Conservation (phyloP, 2,113 vertebrate species). For the Monopterus albus region DNA sequence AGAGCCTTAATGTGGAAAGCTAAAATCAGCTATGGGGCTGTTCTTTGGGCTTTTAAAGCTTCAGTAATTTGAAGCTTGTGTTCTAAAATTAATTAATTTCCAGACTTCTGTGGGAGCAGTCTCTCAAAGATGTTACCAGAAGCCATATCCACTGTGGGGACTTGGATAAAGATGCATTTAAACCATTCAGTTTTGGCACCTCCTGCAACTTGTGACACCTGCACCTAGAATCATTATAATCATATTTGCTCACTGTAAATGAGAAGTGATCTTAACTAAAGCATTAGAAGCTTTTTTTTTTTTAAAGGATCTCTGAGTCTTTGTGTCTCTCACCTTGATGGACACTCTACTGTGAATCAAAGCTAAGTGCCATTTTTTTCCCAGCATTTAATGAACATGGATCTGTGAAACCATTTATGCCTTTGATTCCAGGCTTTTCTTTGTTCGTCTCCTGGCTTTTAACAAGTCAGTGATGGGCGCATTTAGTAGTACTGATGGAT, state of each 20-base stretch:
- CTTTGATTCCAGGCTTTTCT: conserved; percentile 35
- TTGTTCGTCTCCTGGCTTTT: conserved; percentile 5
- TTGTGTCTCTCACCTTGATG: conserved; percentile 32
- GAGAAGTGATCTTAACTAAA: conserved; percentile 18
- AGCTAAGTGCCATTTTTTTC: conserved; percentile 53
- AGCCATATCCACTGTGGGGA: not conserved
- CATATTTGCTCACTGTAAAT: conserved; percentile 22
- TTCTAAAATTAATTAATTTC: conserved; percentile 3
- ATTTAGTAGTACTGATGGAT: conserved; percentile 25
- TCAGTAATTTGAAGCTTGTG: conserved; percentile 6
- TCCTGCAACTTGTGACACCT: conserved; percentile 17
- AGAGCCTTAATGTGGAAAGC: not conserved
- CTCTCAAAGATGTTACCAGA: not conserved
- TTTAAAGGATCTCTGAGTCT: conserved; percentile 35
- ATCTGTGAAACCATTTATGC: conserved; percentile 32
- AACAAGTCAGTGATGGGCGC: conserved; percentile 25
- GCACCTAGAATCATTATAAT: conserved; percentile 12
- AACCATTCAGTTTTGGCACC: not conserved
- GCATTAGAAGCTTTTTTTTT: conserved; percentile 27
- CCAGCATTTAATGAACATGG: conserved; percentile 39
- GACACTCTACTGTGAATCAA: conserved; percentile 34
- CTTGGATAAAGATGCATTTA: conserved; percentile 10
- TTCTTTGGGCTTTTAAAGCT: not conserved
- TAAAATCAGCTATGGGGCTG: not conserved
- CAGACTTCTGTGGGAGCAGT: not conserved